A percentile compares a stretch with the other conserved stretches of the same genome.
Conservation (phyloP, 1,140 invertebrate genomes). For the Macrocentrus cingulum region DNA sequence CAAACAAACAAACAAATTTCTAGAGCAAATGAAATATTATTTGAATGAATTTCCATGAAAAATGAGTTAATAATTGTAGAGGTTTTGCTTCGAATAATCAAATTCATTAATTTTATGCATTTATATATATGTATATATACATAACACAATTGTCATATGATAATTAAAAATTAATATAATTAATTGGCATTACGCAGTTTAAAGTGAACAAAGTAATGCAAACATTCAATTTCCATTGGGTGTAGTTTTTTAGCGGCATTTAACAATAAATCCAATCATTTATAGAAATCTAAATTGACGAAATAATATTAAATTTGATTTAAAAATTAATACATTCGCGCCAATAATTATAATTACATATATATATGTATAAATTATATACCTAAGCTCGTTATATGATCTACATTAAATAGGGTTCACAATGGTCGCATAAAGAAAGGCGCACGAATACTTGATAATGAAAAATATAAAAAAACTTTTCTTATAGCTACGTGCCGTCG, state of each 20-base stretch:
- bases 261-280: no score
- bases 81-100: no score
- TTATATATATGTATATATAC: conserved; percentile 8
- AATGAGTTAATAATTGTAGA: no score
- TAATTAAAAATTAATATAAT: background rate
- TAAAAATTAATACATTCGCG: background rate
- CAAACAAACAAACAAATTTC: no score
- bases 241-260: background rate
- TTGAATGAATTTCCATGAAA: no score
- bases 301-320: background rate
- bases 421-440: background rate
- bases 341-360: background rate
- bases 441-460: background rate
- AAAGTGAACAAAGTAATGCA: background rate
- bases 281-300: background rate
- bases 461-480: conserved; percentile 6
- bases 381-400: conserved; percentile 1
- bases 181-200: background rate
- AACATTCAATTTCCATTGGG: background rate
- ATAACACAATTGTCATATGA: background rate
- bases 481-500: background rate
- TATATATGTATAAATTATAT: background rate
- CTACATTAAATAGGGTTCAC: background rate
- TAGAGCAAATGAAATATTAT: no score
- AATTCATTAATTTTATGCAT: no score